These are phyloP conservation scores for Drosophila lacteicornis DNA, from an alignment of 1,140 invertebrate species.

Conservation along the genomic window DNA sequence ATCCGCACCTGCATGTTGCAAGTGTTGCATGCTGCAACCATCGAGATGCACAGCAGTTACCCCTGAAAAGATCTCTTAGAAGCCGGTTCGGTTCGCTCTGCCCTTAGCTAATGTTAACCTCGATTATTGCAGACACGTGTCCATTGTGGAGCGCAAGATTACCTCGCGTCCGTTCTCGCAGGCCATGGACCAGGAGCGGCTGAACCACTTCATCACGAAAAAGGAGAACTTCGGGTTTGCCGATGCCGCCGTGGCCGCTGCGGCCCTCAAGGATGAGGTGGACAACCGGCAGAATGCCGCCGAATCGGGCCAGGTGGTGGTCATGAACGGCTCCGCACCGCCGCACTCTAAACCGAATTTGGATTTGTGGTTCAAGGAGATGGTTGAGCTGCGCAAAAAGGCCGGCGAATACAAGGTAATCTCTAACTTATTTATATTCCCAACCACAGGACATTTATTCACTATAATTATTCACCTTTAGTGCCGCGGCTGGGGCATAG, in stretches of 20 bases:
- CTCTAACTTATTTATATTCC: too few species aligned
- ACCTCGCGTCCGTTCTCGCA: constrained; percentile 90
- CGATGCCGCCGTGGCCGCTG: constrained; percentile 41
- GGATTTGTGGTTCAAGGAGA: constrained; percentile 92
- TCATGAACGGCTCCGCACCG: constrained; percentile 76
- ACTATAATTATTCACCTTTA: constrained; percentile 84
- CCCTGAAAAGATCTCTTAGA: constrained; percentile 3
- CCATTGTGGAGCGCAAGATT: constrained; percentile 79
- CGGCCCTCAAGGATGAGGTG: constrained; percentile 61
- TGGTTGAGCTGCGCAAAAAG: constrained; percentile 94
- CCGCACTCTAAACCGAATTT: constrained; percentile 84
- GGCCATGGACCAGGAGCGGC: constrained; percentile 90
- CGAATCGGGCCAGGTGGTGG: constrained; percentile 58
- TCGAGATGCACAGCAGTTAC: constrained; percentile 32
- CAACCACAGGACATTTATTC: too few species aligned
- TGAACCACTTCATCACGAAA: constrained; percentile 81
- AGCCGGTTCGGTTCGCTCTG: neutral
- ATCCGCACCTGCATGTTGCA: constrained; percentile 56
- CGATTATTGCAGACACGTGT: constrained; percentile 73
- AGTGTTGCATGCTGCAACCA: constrained; percentile 42
- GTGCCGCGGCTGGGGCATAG: constrained; percentile 95
- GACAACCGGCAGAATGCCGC: constrained; percentile 54
- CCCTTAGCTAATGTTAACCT: constrained; percentile 29
- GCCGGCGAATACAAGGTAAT: constrained; percentile 95
- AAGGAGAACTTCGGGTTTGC: constrained; percentile 84